These are phyloP conservation scores for Buathra laborator DNA, from an alignment of 2,888 invertebrate genomes.

Conservation along the genomic window DNA sequence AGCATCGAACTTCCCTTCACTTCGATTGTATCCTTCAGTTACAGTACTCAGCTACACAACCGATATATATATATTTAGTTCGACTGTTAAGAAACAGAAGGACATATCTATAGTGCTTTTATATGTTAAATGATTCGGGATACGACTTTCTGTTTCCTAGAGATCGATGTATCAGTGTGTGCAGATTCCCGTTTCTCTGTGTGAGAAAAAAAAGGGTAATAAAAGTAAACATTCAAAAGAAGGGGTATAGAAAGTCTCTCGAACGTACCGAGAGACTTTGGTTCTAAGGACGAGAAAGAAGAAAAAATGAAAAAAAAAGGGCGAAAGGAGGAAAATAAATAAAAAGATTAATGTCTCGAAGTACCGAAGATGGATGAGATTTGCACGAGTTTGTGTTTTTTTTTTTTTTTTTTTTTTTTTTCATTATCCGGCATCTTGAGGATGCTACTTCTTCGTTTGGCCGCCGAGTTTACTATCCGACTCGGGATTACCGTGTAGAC, in stretches of 20 bases:
- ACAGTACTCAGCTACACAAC: background rate
- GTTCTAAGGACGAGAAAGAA: background rate
- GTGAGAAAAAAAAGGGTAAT: background rate
- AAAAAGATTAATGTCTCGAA: constrained; percentile 1
- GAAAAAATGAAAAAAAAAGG: background rate
- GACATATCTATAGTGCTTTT: no score
- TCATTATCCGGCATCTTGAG: background rate
- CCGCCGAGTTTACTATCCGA: background rate
- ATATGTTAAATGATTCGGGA: no score
- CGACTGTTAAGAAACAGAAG: background rate
- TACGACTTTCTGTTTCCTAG: no score
- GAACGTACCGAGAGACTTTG: background rate
- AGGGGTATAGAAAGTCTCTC: background rate
- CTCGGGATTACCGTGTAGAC: background rate
- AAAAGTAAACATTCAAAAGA: background rate
- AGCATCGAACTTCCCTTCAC: constrained; percentile 7
- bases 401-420: background rate
- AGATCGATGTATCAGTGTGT: background rate
- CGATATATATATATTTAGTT: background rate
- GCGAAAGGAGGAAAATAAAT: background rate
- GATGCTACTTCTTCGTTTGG: background rate
- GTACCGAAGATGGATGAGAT: constrained; percentile 15
- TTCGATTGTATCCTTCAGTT: background rate
- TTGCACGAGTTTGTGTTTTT: background rate
- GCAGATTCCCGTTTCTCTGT: background rate